Evolutionary conservation across 1,140 invertebrate genomes (phyloP), one percentile per base, ranked within the genome.

Genomic region (Leptestheria dahalacensis): DNA sequence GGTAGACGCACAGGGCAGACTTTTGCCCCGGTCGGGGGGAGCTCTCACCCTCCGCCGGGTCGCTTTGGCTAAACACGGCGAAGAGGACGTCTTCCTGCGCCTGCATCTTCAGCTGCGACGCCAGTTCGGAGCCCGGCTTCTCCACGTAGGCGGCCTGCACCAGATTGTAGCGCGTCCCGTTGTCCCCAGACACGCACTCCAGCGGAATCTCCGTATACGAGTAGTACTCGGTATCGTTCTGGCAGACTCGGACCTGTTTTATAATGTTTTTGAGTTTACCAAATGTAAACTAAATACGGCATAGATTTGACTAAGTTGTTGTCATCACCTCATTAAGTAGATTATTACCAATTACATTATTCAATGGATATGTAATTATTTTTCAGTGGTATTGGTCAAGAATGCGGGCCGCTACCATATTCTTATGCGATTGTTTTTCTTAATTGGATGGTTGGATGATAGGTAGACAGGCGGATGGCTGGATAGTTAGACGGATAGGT

Each of bases 121-220:
- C 92, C 24, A 97, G 71, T 61, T 92, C 85, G 1, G 86, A 87
- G 2, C 92, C 94, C 0, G 92, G 85, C 71, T 93, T 93, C 6
- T 89, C 91, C 9, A 97, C 82, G 70, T 85, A 94, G 0, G 90
- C 92, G 0, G 94, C 91, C 70, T 96, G 91, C 3, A 93, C 85
- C 2, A 97, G 74, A 73, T 96, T 96, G 68, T 94, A 97, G 26
- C 80, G 82, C 3, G 82, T 83, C 26, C 83, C 84, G 49, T 80
- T 78, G 66, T 81, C 78, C 65, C 79, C 79, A 65, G 79, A 79
- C 23, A 83, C 86, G 72, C 96, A 99, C 62, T 95, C 86, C 65
- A 99, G 84, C 2, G 94, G 92, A 62, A 98, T 92, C 75, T 98
- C 96, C 4, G 91, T 95, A 72, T 98, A 99, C 0, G 94, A 98